Evolutionary conservation across 2,113 vertebrate genomes (phyloP).

Genomic region (Pardalotus punctatus): DNA sequence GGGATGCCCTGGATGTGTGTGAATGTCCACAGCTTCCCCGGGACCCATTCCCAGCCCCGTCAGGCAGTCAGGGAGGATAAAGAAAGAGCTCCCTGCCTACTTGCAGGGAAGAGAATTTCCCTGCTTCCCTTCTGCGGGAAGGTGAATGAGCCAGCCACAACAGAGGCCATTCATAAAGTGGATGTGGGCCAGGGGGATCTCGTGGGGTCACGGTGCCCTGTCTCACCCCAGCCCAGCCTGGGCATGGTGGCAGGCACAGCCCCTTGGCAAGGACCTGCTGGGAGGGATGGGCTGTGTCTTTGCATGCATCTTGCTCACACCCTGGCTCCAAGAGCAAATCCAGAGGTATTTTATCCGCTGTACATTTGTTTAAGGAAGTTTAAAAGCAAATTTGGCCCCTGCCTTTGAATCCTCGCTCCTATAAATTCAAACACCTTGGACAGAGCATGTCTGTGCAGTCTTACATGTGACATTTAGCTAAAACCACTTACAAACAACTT

Average conservation of each 20-base stretch:
- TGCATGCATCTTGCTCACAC: neutral
- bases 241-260: neutral
- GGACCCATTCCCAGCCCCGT: neutral
- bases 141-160: neutral
- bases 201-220: accelerated
- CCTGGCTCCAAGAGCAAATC: conserved; percentile 20
- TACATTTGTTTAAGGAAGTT: conserved; percentile 63
- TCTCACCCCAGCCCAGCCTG: neutral
- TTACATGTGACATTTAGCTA: conserved; percentile 72
- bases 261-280: neutral
- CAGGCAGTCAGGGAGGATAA: accelerated
- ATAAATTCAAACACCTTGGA: conserved; percentile 73
- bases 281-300: neutral
- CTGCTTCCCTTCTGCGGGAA: neutral
- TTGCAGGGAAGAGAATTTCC: neutral
- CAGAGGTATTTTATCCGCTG: conserved; percentile 49
- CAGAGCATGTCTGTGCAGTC: conserved; percentile 67
- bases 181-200: neutral
- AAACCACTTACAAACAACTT: conserved; percentile 67
- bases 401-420: conserved; percentile 64
- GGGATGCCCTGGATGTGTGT: neutral
- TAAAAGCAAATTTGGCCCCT: conserved; percentile 82
- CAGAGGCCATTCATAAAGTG: neutral
- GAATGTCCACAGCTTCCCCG: neutral
- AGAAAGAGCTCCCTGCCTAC: neutral